A percentile compares a stretch with the other conserved stretches of the same genome.
phyloP scores from a whole-genome alignment of 92 coral and sea anemone genomes.

The Zoanthus sansibaricus region DNA sequence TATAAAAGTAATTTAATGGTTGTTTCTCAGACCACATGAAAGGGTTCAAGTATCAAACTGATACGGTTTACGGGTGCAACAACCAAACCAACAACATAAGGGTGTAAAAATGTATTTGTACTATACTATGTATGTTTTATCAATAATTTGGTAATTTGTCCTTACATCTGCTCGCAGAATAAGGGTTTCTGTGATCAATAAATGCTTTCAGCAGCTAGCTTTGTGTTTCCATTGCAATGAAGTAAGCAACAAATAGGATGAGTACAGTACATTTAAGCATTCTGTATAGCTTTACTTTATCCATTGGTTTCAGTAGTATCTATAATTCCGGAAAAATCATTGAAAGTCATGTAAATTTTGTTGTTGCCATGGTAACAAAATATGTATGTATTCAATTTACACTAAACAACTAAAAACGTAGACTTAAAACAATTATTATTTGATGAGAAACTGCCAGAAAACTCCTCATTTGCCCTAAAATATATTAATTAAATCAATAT shows the following conservation, averaged over 20 bases:
- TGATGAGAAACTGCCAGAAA: too few species aligned
- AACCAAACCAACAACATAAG: background rate
- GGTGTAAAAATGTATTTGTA: slow-evolving; percentile 14
- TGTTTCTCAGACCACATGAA: background rate
- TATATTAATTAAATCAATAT: too few species aligned
- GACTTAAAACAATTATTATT: too few species aligned
- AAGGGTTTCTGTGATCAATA: background rate
- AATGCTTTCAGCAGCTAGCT: background rate
- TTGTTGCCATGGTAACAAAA: background rate
- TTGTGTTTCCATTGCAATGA: slow-evolving; percentile 17
- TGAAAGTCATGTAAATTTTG: background rate
- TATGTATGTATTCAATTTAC: too few species aligned
- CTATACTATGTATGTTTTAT: background rate
- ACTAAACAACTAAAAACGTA: too few species aligned
- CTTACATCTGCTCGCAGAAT: slow-evolving; percentile 6
- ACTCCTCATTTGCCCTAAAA: too few species aligned
- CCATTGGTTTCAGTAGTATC: slow-evolving; percentile 5
- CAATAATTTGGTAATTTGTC: background rate
- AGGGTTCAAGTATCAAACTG: slow-evolving; percentile 4
- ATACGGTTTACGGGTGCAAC: background rate
- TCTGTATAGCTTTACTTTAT: slow-evolving; percentile 8
- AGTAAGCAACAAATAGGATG: background rate
- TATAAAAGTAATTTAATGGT: background rate
- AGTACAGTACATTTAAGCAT: slow-evolving; percentile 9
- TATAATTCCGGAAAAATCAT: background rate